Evolutionary conservation across 2,888 invertebrate species (phyloP), one percentile per base, ranked within the genome.

Genomic region (Epinotia ramella): DNA sequence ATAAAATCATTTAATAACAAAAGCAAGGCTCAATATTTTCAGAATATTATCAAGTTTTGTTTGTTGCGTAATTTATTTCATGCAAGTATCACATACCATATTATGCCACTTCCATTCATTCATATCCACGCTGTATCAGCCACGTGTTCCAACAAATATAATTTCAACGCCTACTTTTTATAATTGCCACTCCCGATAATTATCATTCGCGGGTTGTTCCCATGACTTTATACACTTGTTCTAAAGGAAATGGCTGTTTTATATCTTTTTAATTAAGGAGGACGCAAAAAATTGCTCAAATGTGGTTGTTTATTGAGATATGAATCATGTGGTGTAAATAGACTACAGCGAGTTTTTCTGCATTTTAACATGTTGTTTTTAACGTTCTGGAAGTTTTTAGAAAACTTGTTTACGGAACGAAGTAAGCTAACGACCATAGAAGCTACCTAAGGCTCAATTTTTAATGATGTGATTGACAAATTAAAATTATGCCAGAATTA

Each of bases 61-160:
- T 9, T 40, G 9, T 40, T 7, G 40, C 1, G 1, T 9, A 9
- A 40, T 28, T 28, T 1, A 28, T 33, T 33, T 33, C 33, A n/a
- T n/a, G n/a, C n/a, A n/a, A n/a, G n/a, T n/a, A n/a, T n/a, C n/a
- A n/a, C n/a, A n/a, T n/a, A 33, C 33, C 6, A 6, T 33, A 6
- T 33, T 33, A 77, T 81, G 83, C 62, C 91, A 20, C 85, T 81
- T 91, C 90, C 80, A 89, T 86, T 77, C 73, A 68, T 33, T 78
- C 12, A 68, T 46, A 33, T 59, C 70, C 76, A 40, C 53, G 24
- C 78, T 81, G 76, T 79, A 84, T 84, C 73, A 73, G 80, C 87
- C 91, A 92, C 86, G 86, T 92, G 92, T 86, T 79, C 76, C 79
- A 73, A 87, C 85, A 87, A 90, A 91, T 89, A 90, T 91, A 91